A percentile compares a stretch with the other conserved stretches of the same genome.
These are phyloP conservation scores for Macaria notata DNA, from an alignment of 2,888 invertebrate species.

Conservation along the genomic window DNA sequence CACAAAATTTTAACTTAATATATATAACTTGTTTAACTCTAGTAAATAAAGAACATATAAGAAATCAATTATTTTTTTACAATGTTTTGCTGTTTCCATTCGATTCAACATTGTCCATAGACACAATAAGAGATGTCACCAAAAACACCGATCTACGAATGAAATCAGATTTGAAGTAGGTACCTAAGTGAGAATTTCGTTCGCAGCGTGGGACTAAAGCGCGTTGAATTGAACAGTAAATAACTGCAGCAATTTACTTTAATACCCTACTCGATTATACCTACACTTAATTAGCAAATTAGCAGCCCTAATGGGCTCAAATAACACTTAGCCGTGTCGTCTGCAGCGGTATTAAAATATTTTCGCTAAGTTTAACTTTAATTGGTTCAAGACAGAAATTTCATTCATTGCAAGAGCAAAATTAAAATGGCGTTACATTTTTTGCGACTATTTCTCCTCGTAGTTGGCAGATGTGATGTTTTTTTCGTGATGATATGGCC, in stretches of 20 bases:
- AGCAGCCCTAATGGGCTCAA: constrained; percentile 18
- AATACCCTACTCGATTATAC: constrained; percentile 21
- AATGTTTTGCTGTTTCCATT: too few relatives aligned
- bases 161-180: too few relatives aligned
- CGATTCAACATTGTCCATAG: too few relatives aligned
- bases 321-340: constrained; percentile 16
- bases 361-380: constrained; percentile 7
- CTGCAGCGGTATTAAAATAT: constrained; percentile 6
- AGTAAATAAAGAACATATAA: too few relatives aligned
- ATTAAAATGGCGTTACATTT: constrained; percentile 1
- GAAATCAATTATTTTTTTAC: too few relatives aligned
- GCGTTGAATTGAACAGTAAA: constrained; percentile 4
- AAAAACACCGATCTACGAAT: too few relatives aligned
- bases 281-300: constrained; percentile 25
- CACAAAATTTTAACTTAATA: too few relatives aligned
- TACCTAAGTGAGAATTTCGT: too few relatives aligned
- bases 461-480: not conserved
- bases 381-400: constrained; percentile 2
- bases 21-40: too few relatives aligned
- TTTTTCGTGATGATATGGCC: not conserved
- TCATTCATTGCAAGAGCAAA: constrained; percentile 1
- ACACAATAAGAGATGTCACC: too few relatives aligned
- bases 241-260: constrained; percentile 16
- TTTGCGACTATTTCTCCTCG: not conserved
- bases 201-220: not conserved